phyloP scores from a whole-genome alignment of 1,140 invertebrate species.

The Drosophila subpulchrella region DNA sequence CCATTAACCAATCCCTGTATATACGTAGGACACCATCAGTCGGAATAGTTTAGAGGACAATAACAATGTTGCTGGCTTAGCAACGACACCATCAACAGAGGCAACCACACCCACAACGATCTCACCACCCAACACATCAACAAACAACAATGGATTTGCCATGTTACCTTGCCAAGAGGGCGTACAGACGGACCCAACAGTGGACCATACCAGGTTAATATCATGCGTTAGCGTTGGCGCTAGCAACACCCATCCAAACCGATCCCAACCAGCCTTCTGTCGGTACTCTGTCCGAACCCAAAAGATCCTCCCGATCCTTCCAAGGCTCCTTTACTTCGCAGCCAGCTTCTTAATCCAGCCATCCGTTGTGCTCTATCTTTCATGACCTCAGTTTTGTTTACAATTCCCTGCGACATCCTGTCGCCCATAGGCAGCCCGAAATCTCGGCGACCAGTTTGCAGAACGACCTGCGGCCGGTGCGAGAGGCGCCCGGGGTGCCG shows the following conservation, averaged over 20 bases:
- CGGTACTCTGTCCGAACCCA: constrained; percentile 16
- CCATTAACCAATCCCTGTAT: constrained; percentile 13
- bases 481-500: constrained; percentile 37
- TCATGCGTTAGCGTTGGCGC: constrained; percentile 18
- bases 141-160: constrained; percentile 13
- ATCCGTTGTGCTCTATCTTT: constrained; percentile 39
- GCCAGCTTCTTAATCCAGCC: constrained; percentile 11
- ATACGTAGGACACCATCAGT: constrained; percentile 63
- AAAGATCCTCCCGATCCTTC: not conserved
- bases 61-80: constrained; percentile 46
- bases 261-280: constrained; percentile 11
- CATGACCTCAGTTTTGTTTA: constrained; percentile 74
- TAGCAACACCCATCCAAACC: constrained; percentile 8
- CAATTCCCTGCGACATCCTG: constrained; percentile 73
- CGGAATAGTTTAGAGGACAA: constrained; percentile 63
- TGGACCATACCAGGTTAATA: constrained; percentile 71
- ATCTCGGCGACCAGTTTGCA: constrained; percentile 67
- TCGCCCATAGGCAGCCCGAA: constrained; percentile 44
- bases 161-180: constrained; percentile 6
- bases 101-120: constrained; percentile 8
- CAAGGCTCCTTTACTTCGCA: not conserved
- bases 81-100: constrained; percentile 17
- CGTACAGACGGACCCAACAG: constrained; percentile 14
- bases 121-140: constrained; percentile 18
- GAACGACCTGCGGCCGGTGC: constrained; percentile 71